phyloP scores from a whole-genome alignment of 2,113 vertebrate species.

The Austrofundulus limnaeus region DNA sequence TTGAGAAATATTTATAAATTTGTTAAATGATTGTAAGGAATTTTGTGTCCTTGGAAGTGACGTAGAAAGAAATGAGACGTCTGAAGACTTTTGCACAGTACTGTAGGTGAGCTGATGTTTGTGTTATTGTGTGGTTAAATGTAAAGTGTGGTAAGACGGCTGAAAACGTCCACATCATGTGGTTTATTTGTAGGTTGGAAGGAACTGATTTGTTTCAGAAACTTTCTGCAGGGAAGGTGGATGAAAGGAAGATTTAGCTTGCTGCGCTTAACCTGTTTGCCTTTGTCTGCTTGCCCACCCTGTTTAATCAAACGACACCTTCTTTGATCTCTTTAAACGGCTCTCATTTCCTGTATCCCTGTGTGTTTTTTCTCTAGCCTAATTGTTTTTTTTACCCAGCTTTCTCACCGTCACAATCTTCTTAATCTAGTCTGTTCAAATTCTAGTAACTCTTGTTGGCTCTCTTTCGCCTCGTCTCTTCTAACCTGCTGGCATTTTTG shows the following conservation, averaged over 20 bases:
- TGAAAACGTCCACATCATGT: not conserved
- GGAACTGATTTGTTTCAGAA: slow-evolving; percentile 8
- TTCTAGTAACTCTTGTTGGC: slow-evolving; percentile 62
- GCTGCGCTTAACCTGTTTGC: slow-evolving; percentile 46
- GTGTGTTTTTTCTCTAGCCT: slow-evolving; percentile 21
- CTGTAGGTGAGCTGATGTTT: not conserved
- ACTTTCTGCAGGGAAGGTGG: slow-evolving; percentile 6
- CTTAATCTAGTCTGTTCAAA: slow-evolving; percentile 57
- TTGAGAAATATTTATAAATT: too few relatives aligned
- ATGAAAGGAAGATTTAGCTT: slow-evolving; percentile 32
- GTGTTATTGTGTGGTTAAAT: slow-evolving; percentile 28
- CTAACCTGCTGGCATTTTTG: slow-evolving; percentile 76
- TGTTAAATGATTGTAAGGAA: not conserved
- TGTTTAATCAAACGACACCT: slow-evolving; percentile 51
- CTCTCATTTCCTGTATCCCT: slow-evolving; percentile 34
- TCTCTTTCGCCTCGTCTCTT: slow-evolving; percentile 72
- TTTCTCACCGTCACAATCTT: slow-evolving; percentile 42
- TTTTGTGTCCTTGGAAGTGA: not conserved
- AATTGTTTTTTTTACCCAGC: slow-evolving; percentile 34
- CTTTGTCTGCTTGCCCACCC: slow-evolving; percentile 55
- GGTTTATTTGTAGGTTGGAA: not conserved
- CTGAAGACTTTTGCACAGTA: not conserved
- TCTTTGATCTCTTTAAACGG: slow-evolving; percentile 26
- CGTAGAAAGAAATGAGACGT: not conserved
- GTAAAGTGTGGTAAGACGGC: slow-evolving; percentile 4